Evolutionary conservation across 2,888 invertebrate species (phyloP).

Genomic region (Serripes groenlandicus): DNA sequence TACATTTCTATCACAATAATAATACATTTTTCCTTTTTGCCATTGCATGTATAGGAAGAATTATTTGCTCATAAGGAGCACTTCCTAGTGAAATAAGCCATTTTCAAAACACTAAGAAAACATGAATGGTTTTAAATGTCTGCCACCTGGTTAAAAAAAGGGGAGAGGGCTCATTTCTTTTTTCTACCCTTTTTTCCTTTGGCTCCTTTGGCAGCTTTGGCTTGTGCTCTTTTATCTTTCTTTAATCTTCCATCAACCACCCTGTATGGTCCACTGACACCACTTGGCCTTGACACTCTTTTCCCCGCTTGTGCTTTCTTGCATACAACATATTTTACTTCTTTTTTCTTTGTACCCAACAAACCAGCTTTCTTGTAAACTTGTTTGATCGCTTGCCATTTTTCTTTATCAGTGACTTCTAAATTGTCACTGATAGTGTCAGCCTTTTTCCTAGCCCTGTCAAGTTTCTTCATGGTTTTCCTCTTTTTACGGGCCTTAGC

Average conservation of each 20-base stretch:
- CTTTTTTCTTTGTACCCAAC: conserved; percentile 91
- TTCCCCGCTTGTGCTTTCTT: conserved; percentile 92
- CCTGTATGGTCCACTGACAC: conserved; percentile 96
- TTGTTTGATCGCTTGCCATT: conserved; percentile 95
- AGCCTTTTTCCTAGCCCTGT: conserved; percentile 97
- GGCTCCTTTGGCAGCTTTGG: conserved; percentile 45
- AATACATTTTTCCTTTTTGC: no score
- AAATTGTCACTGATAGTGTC: conserved; percentile 96
- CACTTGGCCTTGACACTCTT: conserved; percentile 92
- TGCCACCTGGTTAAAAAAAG: no score
- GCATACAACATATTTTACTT: conserved; percentile 96
- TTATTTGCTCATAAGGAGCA: no score
- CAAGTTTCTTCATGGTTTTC: conserved; percentile 93
- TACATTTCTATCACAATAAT: no score
- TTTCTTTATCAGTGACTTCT: conserved; percentile 97
- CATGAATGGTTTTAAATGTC: no score
- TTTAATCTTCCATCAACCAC: conserved; percentile 99
- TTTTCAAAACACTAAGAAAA: no score
- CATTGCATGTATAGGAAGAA: no score
- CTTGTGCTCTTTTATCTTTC: conserved; percentile 90
- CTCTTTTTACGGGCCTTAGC: conserved; percentile 99
- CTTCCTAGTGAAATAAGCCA: no score
- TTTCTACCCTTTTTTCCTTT: background rate
- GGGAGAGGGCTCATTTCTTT: no score
- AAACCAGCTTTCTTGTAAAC: conserved; percentile 96